Evolutionary conservation across 2,797 vertebrate genomes (phyloP), one percentile per base, ranked within the genome.

Genomic region (Hypotaenidia philippensis): DNA sequence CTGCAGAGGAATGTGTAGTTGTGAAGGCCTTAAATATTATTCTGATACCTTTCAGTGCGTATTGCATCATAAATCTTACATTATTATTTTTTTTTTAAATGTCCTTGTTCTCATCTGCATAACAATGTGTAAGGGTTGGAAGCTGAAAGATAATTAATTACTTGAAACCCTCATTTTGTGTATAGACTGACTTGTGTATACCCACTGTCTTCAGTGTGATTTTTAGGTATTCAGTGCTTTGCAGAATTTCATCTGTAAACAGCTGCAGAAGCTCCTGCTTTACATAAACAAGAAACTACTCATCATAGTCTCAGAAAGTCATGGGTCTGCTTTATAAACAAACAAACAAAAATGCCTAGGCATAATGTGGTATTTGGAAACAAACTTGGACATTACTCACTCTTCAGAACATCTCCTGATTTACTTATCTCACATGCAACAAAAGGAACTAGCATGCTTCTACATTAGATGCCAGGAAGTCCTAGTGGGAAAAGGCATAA

Each of bases 361-460:
- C 71, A 70, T 89, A 85, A 89, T 89, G 50, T 26, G 36, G 71
- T 71, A 44, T 96, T 95, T 96, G 56, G 75, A 96, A 94, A 93
- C 68, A 94, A 85, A 94, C 19, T 72, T 70, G 74, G 87, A 75
- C 40, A 13, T 87, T 57, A 61, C 32, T 92, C 44, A 70, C 21
- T 77, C 41, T 50, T 77, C 71, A 53, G 86, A 93, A 64, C 21
- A 31, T 45, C 40, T 69, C 41, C 56, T 76, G 59, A 85, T 91
- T 84, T 56, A 44, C 36, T 80, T 63, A 57, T 34, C 60, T 70
- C 16, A 2, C 25, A 14, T 32, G 34, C 87, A 81, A 77, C 75
- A 64, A 45, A 61, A 59, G 59, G 31, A 49, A 34, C 34, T 55
- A 74, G 63, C 15, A 2, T 36, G 44, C 77, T 70, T 88, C 36